Percentiles rank a stretch among this genome's conserved stretches.
phyloP scores from a whole-genome alignment of 2,113 vertebrate genomes.

The Salvelinus sp. region DNA sequence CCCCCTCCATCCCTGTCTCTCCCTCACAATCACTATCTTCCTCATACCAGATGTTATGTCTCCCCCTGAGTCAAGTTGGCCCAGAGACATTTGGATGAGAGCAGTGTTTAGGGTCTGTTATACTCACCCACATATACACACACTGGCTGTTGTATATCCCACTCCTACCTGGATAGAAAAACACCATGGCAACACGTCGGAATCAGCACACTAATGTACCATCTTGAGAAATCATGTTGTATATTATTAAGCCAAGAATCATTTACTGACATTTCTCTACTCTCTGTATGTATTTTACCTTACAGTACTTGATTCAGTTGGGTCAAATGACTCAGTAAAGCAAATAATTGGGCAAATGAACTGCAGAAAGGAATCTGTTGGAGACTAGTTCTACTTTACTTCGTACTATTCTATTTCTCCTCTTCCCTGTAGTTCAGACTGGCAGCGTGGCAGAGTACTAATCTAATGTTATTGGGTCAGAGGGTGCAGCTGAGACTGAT shows the following conservation, averaged over 20 bases:
- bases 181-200: background rate
- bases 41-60: constrained; percentile 62
- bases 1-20: constrained; percentile 10
- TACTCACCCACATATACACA: too few relatives aligned
- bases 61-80: constrained; percentile 42
- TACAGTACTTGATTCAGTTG: constrained; percentile 39
- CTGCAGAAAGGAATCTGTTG: constrained; percentile 59
- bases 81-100: constrained; percentile 43
- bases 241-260: background rate
- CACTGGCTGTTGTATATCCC: too few relatives aligned
- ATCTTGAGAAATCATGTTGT: too few relatives aligned
- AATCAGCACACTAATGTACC: too few relatives aligned
- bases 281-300: constrained; percentile 47
- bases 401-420: constrained; percentile 48
- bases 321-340: constrained; percentile 63
- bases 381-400: constrained; percentile 41
- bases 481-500: background rate
- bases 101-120: constrained; percentile 7
- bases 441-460: constrained; percentile 14
- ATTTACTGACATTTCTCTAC: background rate
- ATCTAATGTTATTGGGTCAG: background rate
- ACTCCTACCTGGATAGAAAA: background rate
- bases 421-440: constrained; percentile 42
- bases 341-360: constrained; percentile 69
- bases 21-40: constrained; percentile 29